phyloP scores from a whole-genome alignment of 2,888 invertebrate species.

The Schizaphis graminum region DNA sequence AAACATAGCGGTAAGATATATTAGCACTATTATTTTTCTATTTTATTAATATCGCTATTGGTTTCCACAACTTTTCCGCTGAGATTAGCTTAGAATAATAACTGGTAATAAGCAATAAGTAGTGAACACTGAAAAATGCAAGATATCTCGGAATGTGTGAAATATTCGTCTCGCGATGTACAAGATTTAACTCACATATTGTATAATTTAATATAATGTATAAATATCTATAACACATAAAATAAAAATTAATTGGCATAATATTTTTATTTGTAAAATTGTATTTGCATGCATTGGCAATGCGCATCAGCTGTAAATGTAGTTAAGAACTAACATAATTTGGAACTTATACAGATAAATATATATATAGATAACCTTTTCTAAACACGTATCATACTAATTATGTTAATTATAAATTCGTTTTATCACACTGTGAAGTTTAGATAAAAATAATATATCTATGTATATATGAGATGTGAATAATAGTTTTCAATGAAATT shows the following conservation, averaged over 20 bases:
- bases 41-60: background rate
- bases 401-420: background rate
- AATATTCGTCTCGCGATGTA: background rate
- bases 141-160: background rate
- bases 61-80: background rate
- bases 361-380: background rate
- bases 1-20: background rate
- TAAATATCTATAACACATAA: background rate
- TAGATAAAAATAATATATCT: background rate
- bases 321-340: background rate
- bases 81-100: background rate
- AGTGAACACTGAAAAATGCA: background rate
- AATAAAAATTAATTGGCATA: background rate
- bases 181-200: background rate
- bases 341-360: background rate
- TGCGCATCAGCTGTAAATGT: background rate
- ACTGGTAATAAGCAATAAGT: background rate
- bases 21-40: background rate
- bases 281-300: background rate
- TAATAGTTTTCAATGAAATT: background rate
- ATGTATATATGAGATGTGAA: background rate
- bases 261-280: background rate
- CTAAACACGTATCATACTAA: background rate
- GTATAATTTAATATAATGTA: background rate
- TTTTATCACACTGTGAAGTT: background rate